Evolutionary conservation across 1,140 invertebrate genomes (phyloP).

Genomic region (Apis laboriosa): DNA sequence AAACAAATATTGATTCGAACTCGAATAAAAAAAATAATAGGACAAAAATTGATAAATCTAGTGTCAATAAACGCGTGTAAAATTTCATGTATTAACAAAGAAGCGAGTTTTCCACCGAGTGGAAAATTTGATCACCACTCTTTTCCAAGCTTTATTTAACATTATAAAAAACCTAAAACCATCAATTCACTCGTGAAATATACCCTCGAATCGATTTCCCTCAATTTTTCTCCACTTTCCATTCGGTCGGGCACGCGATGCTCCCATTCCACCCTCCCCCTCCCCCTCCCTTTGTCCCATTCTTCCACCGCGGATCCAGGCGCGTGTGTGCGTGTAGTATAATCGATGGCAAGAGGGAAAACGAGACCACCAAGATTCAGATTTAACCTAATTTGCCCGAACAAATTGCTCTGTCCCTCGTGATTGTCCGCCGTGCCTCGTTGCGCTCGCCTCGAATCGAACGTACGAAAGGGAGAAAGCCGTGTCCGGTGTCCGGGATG

Average conservation of each 20-base stretch:
- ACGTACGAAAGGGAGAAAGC: neutral
- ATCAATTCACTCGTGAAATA: neutral
- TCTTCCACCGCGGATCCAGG: neutral
- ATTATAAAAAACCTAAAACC: neutral
- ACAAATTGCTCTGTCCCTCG: slow-evolving; percentile 47
- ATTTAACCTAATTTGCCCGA: slow-evolving; percentile 61
- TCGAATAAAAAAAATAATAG: too few species aligned
- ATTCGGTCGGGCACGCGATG: slow-evolving; percentile 4
- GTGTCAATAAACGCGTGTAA: too few species aligned
- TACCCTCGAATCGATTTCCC: neutral
- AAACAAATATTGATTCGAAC: too few species aligned
- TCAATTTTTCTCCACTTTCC: slow-evolving; percentile 7
- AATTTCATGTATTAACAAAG: too few species aligned
- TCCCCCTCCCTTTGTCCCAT: slow-evolving; percentile 6
- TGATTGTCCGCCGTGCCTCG: slow-evolving; percentile 40
- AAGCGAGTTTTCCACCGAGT: too few species aligned
- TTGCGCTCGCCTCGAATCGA: neutral
- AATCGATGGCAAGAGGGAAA: slow-evolving; percentile 46
- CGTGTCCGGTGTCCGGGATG: neutral
- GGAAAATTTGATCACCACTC: too few species aligned
- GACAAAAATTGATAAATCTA: too few species aligned
- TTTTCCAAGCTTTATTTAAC: too few species aligned
- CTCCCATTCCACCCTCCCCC: slow-evolving; percentile 4
- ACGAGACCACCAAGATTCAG: slow-evolving; percentile 51
- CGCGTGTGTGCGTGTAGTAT: slow-evolving; percentile 7